Evolutionary conservation across 2,888 invertebrate species (phyloP).

Genomic region (Deilephila porcellus): DNA sequence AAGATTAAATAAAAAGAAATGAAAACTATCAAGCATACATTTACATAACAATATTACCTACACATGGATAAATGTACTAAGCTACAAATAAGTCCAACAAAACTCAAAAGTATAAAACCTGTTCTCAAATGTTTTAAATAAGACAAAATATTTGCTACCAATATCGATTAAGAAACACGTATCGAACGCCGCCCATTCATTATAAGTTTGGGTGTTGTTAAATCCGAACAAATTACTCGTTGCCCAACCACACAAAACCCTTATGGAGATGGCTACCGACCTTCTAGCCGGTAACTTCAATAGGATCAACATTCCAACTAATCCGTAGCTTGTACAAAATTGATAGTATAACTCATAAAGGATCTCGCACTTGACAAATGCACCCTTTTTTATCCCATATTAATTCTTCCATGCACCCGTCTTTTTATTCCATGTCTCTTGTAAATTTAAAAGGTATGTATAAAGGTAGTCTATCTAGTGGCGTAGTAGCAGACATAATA

Average conservation of each 20-base stretch:
- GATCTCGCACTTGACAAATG: background rate
- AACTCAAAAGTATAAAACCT: background rate
- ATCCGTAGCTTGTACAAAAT: conserved; percentile 5
- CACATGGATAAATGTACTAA: too few relatives aligned
- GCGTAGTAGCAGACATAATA: too few relatives aligned
- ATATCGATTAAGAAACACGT: background rate
- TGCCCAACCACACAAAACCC: background rate
- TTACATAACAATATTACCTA: too few relatives aligned
- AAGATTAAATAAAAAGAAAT: too few relatives aligned
- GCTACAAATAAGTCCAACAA: background rate
- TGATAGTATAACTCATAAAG: background rate
- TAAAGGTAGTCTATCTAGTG: too few relatives aligned
- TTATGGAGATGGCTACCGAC: background rate
- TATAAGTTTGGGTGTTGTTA: background rate
- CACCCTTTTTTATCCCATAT: background rate
- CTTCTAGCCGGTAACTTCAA: conserved; percentile 23
- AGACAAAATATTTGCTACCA: background rate
- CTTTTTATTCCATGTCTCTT: too few relatives aligned
- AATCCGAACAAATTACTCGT: background rate
- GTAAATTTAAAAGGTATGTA: too few relatives aligned
- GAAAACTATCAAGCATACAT: too few relatives aligned
- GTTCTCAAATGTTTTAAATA: background rate
- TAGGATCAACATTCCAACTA: conserved; percentile 13
- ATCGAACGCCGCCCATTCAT: background rate
- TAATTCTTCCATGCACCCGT: background rate